phyloP scores from a whole-genome alignment of 2,888 invertebrate species.

The Toxonevra muliebris region DNA sequence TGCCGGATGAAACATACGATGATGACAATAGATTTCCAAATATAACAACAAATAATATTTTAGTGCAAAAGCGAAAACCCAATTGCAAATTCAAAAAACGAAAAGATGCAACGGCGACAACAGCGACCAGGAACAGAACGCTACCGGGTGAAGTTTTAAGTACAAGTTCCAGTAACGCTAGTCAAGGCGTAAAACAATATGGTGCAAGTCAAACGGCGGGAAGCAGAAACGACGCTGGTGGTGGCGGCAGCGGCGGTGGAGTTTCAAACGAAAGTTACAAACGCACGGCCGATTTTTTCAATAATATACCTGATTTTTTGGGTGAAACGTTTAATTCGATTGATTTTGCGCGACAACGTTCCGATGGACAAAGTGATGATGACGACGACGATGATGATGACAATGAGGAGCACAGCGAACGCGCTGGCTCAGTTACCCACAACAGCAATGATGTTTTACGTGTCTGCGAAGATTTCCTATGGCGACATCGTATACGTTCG shows the following conservation, averaged over 20 bases:
- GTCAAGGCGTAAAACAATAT: conserved; percentile 5
- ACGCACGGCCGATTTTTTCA: conserved; percentile 57
- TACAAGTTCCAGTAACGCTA: conserved; percentile 12
- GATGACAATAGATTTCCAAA: conserved; percentile 33
- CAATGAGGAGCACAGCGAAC: conserved; percentile 21
- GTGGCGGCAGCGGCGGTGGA: conserved; percentile 11
- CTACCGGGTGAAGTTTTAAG: conserved; percentile 2
- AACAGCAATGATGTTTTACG: conserved; percentile 59
- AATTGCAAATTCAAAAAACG: neutral
- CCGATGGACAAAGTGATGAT: conserved; percentile 23
- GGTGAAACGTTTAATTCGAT: conserved; percentile 42
- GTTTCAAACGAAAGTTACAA: conserved; percentile 47
- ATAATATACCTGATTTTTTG: conserved; percentile 58
- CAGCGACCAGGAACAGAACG: conserved; percentile 35
- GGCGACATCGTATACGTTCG: conserved; percentile 74
- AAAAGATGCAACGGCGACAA: conserved; percentile 22
- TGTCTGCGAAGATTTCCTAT: conserved; percentile 72
- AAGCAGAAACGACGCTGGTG: conserved; percentile 23
- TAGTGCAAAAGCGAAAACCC: conserved; percentile 10
- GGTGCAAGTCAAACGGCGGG: conserved; percentile 18
- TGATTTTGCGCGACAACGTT: conserved; percentile 26
- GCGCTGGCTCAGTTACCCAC: neutral
- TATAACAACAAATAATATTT: conserved; percentile 23
- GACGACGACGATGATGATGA: neutral
- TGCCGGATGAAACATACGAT: conserved; percentile 82